phyloP scores from a whole-genome alignment of 2,888 invertebrate genomes.

The Pristionchus fissidentatus region DNA sequence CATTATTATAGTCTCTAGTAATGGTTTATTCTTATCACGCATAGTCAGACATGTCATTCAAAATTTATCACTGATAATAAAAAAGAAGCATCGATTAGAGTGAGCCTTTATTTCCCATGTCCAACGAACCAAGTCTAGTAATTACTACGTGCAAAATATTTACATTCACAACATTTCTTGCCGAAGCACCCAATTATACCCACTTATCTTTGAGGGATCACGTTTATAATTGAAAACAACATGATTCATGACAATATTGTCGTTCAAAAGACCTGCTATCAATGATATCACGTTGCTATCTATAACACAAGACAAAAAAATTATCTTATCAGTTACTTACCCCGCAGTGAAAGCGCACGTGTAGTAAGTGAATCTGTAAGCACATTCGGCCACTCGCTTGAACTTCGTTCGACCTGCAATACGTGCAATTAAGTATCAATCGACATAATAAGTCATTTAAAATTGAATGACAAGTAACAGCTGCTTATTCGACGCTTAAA shows the following conservation, averaged over 20 bases:
- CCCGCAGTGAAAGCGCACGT: constrained; percentile 63
- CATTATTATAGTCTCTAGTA: not conserved
- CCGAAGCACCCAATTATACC: not conserved
- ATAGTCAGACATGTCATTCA: not conserved
- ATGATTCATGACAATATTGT: not conserved
- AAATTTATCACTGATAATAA: not conserved
- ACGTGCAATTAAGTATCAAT: too few species aligned
- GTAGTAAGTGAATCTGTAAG: constrained; percentile 71
- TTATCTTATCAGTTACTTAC: too few species aligned
- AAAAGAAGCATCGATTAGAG: not conserved
- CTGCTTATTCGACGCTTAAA: too few species aligned
- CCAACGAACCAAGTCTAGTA: not conserved
- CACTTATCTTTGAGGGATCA: too few species aligned
- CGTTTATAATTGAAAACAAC: not conserved
- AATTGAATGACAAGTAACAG: too few species aligned
- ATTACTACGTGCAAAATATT: too few species aligned
- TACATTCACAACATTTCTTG: not conserved
- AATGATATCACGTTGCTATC: not conserved
- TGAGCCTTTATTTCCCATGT: not conserved
- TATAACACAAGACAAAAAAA: not conserved
- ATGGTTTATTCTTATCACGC: constrained; percentile 1
- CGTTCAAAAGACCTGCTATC: not conserved
- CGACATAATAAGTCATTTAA: too few species aligned
- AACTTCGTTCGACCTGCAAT: constrained; percentile 62
- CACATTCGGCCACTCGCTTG: constrained; percentile 73